A percentile compares a stretch with the other conserved stretches of the same genome.
Conservation (phyloP, 2,797 vertebrate genomes). For the Anas bahamensis region DNA sequence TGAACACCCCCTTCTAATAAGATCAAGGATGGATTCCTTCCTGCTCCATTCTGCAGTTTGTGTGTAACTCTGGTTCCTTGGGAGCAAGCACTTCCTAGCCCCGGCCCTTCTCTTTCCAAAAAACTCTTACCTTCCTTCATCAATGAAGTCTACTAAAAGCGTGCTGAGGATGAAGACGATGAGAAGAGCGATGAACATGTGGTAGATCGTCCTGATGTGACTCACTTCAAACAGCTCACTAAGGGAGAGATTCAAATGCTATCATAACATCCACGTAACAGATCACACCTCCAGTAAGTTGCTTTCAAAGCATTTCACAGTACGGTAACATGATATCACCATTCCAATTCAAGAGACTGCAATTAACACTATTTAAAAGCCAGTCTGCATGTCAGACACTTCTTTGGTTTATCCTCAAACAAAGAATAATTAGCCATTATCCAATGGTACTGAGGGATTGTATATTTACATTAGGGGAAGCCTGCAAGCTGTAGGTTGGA, state of each 20-base stretch:
- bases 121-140: constrained; percentile 91
- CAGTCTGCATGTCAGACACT: not conserved
- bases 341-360: not conserved
- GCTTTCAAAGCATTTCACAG: not conserved
- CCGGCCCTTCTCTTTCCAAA: not conserved
- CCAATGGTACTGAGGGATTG: not conserved
- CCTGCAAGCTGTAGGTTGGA: not conserved
- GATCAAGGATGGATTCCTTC: not conserved
- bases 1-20: not conserved
- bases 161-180: constrained; percentile 97
- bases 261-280: not conserved
- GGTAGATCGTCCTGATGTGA: constrained; percentile 97
- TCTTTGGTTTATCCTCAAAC: not conserved
- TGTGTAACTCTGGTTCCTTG: not conserved
- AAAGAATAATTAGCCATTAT: not conserved
- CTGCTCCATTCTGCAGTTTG: not conserved
- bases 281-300: not conserved
- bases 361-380: not conserved
- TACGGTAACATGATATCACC: not conserved
- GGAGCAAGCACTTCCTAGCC: not conserved
- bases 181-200: constrained; percentile 98
- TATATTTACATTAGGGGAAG: not conserved
- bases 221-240: constrained; percentile 98
- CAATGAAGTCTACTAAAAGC: constrained; percentile 92
- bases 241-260: constrained; percentile 11